Percentiles rank a stretch among this genome's conserved stretches.
Conservation (phyloP, 2,113 vertebrate species). For the Entomyzon cyanotis region DNA sequence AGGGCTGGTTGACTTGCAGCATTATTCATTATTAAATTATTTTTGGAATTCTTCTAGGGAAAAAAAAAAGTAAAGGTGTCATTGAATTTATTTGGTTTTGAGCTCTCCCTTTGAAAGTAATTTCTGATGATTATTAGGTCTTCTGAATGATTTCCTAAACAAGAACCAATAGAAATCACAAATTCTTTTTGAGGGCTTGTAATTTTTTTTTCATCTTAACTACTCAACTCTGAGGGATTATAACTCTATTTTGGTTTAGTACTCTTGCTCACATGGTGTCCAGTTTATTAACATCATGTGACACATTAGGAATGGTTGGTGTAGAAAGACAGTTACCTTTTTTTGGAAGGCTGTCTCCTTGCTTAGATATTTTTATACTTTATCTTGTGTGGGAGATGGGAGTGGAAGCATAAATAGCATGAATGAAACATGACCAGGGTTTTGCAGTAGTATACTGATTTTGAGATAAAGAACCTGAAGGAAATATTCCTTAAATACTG, state of each 20-base stretch:
- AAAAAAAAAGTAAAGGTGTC: background rate
- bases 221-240: background rate
- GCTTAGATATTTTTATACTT: background rate
- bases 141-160: background rate
- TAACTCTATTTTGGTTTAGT: background rate
- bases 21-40: background rate
- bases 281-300: background rate
- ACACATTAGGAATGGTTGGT: background rate
- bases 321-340: background rate
- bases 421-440: background rate
- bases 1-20: background rate
- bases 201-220: background rate
- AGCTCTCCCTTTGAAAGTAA: background rate
- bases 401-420: background rate
- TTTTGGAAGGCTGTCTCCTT: background rate
- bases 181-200: background rate
- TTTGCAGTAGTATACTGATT: background rate
- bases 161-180: background rate
- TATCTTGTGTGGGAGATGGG: background rate
- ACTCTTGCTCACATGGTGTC: background rate
- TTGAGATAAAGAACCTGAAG: background rate
- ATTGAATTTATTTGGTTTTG: background rate
- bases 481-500: background rate
- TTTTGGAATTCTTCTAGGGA: background rate
- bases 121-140: background rate